Evolutionary conservation across 2,888 invertebrate species (phyloP).

Genomic region (Therioaphis trifolii): DNA sequence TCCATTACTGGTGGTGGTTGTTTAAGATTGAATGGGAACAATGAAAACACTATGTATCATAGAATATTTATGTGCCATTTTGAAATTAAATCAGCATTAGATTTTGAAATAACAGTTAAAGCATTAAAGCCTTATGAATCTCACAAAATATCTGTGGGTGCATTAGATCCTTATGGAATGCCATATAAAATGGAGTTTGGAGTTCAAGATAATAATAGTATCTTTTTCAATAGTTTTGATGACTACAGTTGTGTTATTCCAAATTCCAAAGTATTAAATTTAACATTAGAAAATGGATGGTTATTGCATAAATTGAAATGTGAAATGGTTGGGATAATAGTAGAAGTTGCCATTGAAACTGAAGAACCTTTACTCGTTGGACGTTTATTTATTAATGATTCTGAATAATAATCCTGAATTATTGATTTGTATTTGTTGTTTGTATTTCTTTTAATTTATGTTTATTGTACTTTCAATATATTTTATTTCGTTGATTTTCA

Average conservation of each 20-base stretch:
- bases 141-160: slow-evolving; percentile 47
- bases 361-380: slow-evolving; percentile 60
- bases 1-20: slow-evolving; percentile 53
- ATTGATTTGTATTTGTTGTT: slow-evolving; percentile 13
- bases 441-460: not conserved
- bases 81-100: slow-evolving; percentile 51
- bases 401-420: slow-evolving; percentile 7
- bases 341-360: slow-evolving; percentile 60
- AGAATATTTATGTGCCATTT: slow-evolving; percentile 56
- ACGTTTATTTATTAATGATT: slow-evolving; percentile 43
- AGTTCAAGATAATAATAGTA: slow-evolving; percentile 40
- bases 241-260: slow-evolving; percentile 58
- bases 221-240: slow-evolving; percentile 57
- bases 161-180: slow-evolving; percentile 59
- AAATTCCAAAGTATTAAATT: slow-evolving; percentile 44
- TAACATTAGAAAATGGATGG: slow-evolving; percentile 49
- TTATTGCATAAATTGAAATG: slow-evolving; percentile 48
- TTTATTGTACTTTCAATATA: not conserved
- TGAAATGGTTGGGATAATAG: slow-evolving; percentile 52
- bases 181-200: slow-evolving; percentile 60
- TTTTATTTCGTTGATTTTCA: slow-evolving; percentile 14
- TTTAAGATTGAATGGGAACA: slow-evolving; percentile 49
- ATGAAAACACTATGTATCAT: slow-evolving; percentile 46
- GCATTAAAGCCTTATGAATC: slow-evolving; percentile 43
- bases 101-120: slow-evolving; percentile 55